Base-by-base conservation (phyloP, 1,140 invertebrate species). In the Neelides sp. region DNA sequence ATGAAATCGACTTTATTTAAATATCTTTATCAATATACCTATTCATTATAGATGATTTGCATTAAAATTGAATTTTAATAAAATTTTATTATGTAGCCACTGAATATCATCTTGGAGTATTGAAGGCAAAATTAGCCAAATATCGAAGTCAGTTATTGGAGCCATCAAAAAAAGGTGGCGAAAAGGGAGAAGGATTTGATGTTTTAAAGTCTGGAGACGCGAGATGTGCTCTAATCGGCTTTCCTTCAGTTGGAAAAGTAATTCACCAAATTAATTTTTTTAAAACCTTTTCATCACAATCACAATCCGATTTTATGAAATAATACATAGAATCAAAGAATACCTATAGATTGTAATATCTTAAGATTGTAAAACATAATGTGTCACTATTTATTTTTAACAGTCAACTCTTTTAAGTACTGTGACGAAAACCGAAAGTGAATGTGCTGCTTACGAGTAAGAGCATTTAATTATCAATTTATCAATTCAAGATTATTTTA, bases 101-200 rank as follows among this genome's bases (percentile, higher is more conserved):
- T 63, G 96, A 98, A 69, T 98, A 98, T 64, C 95, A 99, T 78
- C 78, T 98, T 69, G 95, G 96, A 26, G 71, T 98, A 27, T 67
- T 99, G 41, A 99, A 98, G 74, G 96, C 96, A 0, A 99, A 99
- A 73, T 71, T 99, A 65, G 95, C 96, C 0, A 98, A 98, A 66
- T 98, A 96, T 64, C 74, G 95, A 34, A 85, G 91, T 4, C 91
- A 98, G 65, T 69, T 99, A 13, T 67, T 99, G 26, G 94, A 98
- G 66, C 93, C 94, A 0, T 75, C 83, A 1, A 98, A 97, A 68
- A 88, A 92, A 64, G 71, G 69, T 30, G 83, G 85, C 28, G 89
- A 94, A 63, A 98, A 96, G 68, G 96, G 96, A 13, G 96, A 99
- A 74, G 96, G 96, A 8, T 99, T 99, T 71, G 96, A 99, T 82